Evolutionary conservation across 2,113 vertebrate species (phyloP).

Genomic region (Shinisaurus crocodilurus): DNA sequence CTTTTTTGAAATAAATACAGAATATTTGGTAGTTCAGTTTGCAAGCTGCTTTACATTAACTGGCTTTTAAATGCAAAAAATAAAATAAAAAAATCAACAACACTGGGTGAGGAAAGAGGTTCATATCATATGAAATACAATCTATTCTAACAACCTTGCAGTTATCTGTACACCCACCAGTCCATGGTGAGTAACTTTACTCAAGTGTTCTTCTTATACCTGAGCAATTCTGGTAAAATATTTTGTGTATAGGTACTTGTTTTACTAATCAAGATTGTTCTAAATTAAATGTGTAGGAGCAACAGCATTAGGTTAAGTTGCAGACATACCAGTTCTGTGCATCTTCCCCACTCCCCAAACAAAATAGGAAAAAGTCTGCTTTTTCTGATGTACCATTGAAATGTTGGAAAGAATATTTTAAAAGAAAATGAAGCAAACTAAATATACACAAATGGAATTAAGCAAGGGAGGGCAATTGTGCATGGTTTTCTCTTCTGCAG

Average conservation of each 20-base stretch:
- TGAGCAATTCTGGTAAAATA: background rate
- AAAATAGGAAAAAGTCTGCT: constrained; percentile 12
- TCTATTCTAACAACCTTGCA: background rate
- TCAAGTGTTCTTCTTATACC: background rate
- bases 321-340: background rate
- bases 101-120: background rate
- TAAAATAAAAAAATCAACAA: background rate
- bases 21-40: background rate
- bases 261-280: too few species aligned
- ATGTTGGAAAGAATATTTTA: constrained; percentile 20
- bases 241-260: background rate
- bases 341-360: background rate
- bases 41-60: background rate
- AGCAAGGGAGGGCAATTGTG: background rate
- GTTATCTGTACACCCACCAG: background rate
- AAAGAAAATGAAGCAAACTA: background rate
- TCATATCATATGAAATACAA: background rate
- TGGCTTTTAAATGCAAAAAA: background rate
- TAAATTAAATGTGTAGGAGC: background rate
- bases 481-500: background rate
- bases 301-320: background rate
- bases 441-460: background rate
- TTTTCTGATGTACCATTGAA: background rate
- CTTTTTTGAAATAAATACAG: background rate
- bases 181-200: background rate